Evolutionary conservation across 2,888 invertebrate genomes (phyloP), one percentile per base, ranked within the genome.

Genomic region (Drosophila prostipennis): DNA sequence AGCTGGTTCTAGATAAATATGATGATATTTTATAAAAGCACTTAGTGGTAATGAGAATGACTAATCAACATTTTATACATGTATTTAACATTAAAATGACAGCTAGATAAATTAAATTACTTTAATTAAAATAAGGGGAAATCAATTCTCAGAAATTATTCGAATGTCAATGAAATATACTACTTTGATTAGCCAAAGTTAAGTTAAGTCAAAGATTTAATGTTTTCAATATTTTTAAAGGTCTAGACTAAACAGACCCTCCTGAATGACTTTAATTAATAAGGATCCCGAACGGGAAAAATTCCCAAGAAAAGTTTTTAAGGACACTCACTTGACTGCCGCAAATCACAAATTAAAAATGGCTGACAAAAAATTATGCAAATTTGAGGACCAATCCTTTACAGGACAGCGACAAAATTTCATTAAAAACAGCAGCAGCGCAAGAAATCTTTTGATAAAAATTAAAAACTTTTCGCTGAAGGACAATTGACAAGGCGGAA

Each of bases 261-360:
- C n/a, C 8, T 2, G 29, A 5, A 46, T 19, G 19, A 19, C 64
- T 67, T 67, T 67, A 61, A 58, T 58, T 58, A 58, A 23, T 54
- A 34, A 8, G n/a, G 37, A 60, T 11, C 52, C 45, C 34, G 23
- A 55, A 72, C 51, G 49, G 64, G 59, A 23, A 4, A 54, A 23
- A 6, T n/a, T 42, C 23, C 14, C 11, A 13, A 61, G 55, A 42
- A 70, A 79, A 74, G 65, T 81, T 81, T 72, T 84, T 77, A 74
- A 86, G 83, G 87, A 83, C 79, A 65, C 73, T 68, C 65, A 64
- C 65, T 65, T 16, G 34, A 36, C 58, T 53, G 64, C 43, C 23
- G 42, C 58, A 79, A 61, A 78, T 80, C 74, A 70, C 56, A 83
- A 82, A 82, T 86, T 82, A 83, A 82, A 82, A 82, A 83, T 82